Percentiles rank a stretch among this genome's conserved stretches.
phyloP scores from a whole-genome alignment of 2,113 vertebrate genomes.

The Pitta sordida region DNA sequence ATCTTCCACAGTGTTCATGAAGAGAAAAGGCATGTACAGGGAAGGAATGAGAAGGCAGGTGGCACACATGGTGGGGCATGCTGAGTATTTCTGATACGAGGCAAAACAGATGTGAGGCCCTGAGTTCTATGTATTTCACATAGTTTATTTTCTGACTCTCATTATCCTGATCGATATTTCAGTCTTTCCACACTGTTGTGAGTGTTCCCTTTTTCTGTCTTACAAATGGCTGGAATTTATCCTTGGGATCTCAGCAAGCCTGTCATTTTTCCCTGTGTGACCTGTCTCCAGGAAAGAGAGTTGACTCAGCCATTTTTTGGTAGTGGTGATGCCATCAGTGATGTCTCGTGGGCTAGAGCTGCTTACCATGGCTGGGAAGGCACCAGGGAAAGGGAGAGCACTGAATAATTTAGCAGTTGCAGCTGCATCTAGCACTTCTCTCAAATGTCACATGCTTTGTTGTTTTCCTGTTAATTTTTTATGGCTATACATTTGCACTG shows the following conservation, averaged over 20 bases:
- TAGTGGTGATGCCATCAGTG: neutral
- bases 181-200: neutral
- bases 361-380: neutral
- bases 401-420: constrained; percentile 54
- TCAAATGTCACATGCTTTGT: neutral
- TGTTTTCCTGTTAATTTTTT: neutral
- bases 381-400: rapidly evolving
- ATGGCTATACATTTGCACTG: neutral
- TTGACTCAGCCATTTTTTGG: neutral
- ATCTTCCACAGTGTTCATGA: neutral
- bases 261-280: neutral
- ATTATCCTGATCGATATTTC: neutral
- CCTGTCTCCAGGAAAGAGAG: neutral
- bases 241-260: neutral
- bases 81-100: neutral
- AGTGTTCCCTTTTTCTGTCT: neutral
- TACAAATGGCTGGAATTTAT: neutral
- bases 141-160: neutral
- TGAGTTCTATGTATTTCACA: neutral
- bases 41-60: neutral
- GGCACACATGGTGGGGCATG: rapidly evolving
- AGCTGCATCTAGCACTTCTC: constrained; percentile 15
- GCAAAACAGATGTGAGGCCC: neutral
- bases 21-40: neutral
- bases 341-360: neutral